phyloP scores from a whole-genome alignment of 1,140 invertebrate species.

The Asbolus verrucosus region DNA sequence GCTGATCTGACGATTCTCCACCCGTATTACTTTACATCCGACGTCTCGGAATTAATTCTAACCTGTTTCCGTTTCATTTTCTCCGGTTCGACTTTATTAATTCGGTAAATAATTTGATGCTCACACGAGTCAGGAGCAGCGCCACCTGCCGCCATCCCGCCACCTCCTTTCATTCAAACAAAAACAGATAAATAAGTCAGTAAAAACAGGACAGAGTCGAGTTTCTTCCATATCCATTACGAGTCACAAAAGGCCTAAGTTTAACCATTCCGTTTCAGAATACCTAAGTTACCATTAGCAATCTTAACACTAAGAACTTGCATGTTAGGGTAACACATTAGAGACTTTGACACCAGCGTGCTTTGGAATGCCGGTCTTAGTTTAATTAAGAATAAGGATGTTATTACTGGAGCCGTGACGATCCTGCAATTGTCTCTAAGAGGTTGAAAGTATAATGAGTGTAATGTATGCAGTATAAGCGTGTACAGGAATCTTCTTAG shows the following conservation, averaged over 20 bases:
- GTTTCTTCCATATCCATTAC: slow-evolving; percentile 31
- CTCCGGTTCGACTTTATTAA: slow-evolving; percentile 41
- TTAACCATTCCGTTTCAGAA: slow-evolving; percentile 52
- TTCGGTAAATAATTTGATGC: slow-evolving; percentile 43
- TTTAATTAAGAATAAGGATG: slow-evolving; percentile 53
- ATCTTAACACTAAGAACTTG: slow-evolving; percentile 52
- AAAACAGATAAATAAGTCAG: slow-evolving; percentile 25
- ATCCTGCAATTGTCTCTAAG: slow-evolving; percentile 49
- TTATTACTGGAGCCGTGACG: slow-evolving; percentile 45
- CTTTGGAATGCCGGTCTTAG: slow-evolving; percentile 50
- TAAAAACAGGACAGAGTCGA: not conserved
- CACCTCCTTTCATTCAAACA: slow-evolving; percentile 1
- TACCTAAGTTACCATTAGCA: slow-evolving; percentile 51
- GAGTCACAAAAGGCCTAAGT: slow-evolving; percentile 45
- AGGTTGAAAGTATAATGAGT: slow-evolving; percentile 51
- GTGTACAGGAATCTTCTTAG: slow-evolving; percentile 41
- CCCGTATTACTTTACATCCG: slow-evolving; percentile 46
- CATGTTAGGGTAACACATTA: slow-evolving; percentile 51
- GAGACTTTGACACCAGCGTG: slow-evolving; percentile 48
- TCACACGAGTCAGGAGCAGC: slow-evolving; percentile 1
- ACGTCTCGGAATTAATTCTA: slow-evolving; percentile 44
- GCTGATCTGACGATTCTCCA: slow-evolving; percentile 51
- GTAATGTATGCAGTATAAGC: slow-evolving; percentile 48
- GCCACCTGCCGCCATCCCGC: not conserved
- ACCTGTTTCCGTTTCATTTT: slow-evolving; percentile 45